Conservation (phyloP, 2,888 invertebrate genomes). For the Diabrotica balteata region DNA sequence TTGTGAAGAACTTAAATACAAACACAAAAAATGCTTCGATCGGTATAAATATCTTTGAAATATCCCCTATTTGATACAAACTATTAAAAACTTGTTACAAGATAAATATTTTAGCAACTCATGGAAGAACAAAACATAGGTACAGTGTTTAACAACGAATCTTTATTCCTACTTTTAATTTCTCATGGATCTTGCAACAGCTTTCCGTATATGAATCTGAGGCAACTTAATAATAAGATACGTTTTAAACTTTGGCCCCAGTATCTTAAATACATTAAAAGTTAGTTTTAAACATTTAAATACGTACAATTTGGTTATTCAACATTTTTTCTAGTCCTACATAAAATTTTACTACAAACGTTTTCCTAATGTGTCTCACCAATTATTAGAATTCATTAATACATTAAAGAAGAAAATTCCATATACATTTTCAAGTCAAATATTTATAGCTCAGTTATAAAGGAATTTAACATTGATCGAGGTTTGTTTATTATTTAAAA, state of each 20-base stretch:
- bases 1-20: too few relatives aligned
- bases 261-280: conserved; percentile 45
- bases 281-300: conserved; percentile 42
- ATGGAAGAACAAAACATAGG: conserved; percentile 13
- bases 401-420: too few relatives aligned
- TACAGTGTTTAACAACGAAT: conserved; percentile 20
- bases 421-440: too few relatives aligned
- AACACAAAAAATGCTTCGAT: too few relatives aligned
- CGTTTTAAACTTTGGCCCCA: conserved; percentile 58
- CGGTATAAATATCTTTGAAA: too few relatives aligned
- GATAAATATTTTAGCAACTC: conserved; percentile 8
- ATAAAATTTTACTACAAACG: conserved; percentile 29
- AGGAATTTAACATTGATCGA: too few relatives aligned
- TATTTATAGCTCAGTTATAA: too few relatives aligned
- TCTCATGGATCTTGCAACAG: conserved; percentile 12
- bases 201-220: conserved; percentile 46
- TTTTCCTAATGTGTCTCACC: conserved; percentile 16
- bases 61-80: too few relatives aligned
- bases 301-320: conserved; percentile 41
- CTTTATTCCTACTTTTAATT: conserved; percentile 11
- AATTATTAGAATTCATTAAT: too few relatives aligned
- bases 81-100: neutral
- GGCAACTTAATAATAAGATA: conserved; percentile 56
- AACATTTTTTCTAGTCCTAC: conserved; percentile 37
- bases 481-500: too few relatives aligned